These are phyloP conservation scores for Acleris literana DNA, from an alignment of 2,888 invertebrate species.

Conservation along the genomic window DNA sequence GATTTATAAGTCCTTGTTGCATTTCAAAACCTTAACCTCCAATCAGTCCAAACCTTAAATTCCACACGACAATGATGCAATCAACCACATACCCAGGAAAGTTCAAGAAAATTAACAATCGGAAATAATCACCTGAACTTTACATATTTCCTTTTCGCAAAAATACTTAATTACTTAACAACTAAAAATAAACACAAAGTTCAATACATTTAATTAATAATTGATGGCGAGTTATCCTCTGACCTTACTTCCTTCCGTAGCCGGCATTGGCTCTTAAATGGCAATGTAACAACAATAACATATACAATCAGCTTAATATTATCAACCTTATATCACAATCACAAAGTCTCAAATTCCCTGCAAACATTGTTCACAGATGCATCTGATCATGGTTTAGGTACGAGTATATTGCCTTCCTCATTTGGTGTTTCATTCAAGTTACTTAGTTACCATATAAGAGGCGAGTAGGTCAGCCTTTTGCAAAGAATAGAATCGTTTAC, in stretches of 20 bases:
- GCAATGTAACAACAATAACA: constrained; percentile 39
- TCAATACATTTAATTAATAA: constrained; percentile 39
- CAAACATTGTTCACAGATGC: background rate
- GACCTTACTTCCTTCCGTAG: constrained; percentile 60
- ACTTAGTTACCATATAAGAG: constrained; percentile 29
- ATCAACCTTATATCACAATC: constrained; percentile 4
- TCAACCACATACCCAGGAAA: background rate
- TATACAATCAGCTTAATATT: background rate
- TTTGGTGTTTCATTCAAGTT: constrained; percentile 29
- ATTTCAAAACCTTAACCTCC: too few relatives aligned
- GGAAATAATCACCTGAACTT: constrained; percentile 14
- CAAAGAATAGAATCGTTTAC: background rate
- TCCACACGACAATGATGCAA: too few relatives aligned
- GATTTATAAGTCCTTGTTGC: too few relatives aligned
- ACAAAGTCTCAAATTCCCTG: constrained; percentile 23
- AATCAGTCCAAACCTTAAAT: too few relatives aligned
- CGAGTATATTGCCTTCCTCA: constrained; percentile 13
- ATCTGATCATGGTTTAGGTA: background rate
- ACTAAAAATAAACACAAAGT: constrained; percentile 16
- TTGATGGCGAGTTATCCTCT: constrained; percentile 41
- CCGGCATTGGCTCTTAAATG: constrained; percentile 53
- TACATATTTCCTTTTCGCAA: constrained; percentile 22
- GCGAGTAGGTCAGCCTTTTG: constrained; percentile 26
- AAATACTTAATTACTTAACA: constrained; percentile 31
- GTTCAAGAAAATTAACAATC: constrained; percentile 26